Conservation (phyloP, 2,797 vertebrate genomes). For the Leuciscus waleckii region DNA sequence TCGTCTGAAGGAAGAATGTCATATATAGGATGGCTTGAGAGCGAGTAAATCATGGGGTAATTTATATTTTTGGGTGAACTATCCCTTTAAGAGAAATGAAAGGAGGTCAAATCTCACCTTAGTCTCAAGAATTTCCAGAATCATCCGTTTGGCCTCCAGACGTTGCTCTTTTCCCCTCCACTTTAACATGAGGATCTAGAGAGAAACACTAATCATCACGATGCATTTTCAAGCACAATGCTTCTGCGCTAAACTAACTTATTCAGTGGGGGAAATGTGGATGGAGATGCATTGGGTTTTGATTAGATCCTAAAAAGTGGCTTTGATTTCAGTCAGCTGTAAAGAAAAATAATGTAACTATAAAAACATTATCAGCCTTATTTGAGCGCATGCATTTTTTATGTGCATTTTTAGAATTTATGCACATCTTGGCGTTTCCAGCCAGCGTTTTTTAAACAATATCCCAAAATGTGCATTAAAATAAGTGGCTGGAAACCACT, state of each 20-base stretch:
- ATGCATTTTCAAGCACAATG: neutral
- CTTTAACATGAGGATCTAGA: slow-evolving; percentile 84
- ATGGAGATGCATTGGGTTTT: neutral
- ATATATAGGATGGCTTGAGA: too few species aligned
- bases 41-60: too few species aligned
- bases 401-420: neutral
- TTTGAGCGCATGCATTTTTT: neutral
- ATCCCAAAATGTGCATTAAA: neutral
- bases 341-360: neutral
- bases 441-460: neutral
- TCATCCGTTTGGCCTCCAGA: slow-evolving; percentile 81
- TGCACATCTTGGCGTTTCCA: neutral
- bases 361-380: neutral
- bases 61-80: neutral
- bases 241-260: neutral
- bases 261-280: neutral
- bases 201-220: neutral
- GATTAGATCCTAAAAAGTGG: neutral
- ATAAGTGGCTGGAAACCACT: neutral
- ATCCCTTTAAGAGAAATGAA: neutral
- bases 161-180: slow-evolving; percentile 78
- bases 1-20: too few species aligned
- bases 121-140: slow-evolving; percentile 81
- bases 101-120: slow-evolving; percentile 69
- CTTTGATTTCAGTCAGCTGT: neutral